These are phyloP conservation scores for Pedionomus torquatus DNA, from an alignment of 2,113 vertebrate genomes.

Conservation along the genomic window DNA sequence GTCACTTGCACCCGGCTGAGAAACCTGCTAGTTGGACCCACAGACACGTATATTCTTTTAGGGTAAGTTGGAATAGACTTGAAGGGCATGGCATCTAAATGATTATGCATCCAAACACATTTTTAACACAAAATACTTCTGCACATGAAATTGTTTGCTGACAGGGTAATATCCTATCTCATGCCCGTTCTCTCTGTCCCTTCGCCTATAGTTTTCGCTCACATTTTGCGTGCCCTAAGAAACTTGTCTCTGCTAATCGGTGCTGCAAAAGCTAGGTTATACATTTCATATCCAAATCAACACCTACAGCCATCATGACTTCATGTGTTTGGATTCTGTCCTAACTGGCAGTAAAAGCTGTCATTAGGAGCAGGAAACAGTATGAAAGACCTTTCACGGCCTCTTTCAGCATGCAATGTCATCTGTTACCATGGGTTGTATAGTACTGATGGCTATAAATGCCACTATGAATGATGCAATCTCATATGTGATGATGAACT, in stretches of 20 bases:
- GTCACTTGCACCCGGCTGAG: neutral
- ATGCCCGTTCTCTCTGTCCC: neutral
- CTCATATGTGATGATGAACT: slow-evolving; percentile 71
- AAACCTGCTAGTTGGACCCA: neutral
- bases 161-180: neutral
- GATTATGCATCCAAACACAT: neutral
- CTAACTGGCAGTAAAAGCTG: slow-evolving; percentile 72
- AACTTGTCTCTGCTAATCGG: neutral
- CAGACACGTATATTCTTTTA: neutral
- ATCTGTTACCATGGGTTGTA: slow-evolving; percentile 74
- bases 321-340: slow-evolving; percentile 69
- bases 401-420: slow-evolving; percentile 75
- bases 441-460: slow-evolving; percentile 73
- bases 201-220: neutral
- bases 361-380: slow-evolving; percentile 69
- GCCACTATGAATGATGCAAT: slow-evolving; percentile 74
- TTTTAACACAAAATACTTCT: neutral
- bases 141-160: neutral
- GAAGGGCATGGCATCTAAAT: neutral
- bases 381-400: slow-evolving; percentile 72
- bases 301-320: slow-evolving; percentile 62
- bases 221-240: neutral
- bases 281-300: slow-evolving; percentile 64
- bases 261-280: slow-evolving; percentile 32
- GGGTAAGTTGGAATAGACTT: neutral